Conservation (phyloP, 2,797 vertebrate species). For the Falco cherrug region DNA sequence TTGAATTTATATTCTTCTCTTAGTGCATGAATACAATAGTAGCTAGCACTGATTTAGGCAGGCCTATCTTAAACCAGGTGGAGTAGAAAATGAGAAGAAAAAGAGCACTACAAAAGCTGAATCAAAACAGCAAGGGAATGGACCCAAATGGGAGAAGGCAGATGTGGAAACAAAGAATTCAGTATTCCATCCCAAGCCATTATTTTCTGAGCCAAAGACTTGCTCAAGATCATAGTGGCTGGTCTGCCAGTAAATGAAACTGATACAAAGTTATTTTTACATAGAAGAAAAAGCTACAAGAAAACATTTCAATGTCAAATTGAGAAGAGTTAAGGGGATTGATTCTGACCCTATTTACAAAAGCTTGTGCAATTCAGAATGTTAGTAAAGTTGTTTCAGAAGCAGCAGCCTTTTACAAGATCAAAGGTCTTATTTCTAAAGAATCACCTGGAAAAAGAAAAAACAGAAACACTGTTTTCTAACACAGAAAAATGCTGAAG, state of each 20-base stretch:
- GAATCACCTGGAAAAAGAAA: neutral
- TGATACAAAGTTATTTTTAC: neutral
- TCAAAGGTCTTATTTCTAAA: neutral
- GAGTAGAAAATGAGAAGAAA: neutral
- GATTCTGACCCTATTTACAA: neutral
- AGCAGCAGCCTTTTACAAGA: neutral
- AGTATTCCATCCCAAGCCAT: neutral
- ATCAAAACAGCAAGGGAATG: neutral
- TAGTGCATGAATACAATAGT: rapidly evolving
- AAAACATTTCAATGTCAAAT: neutral
- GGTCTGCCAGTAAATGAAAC: neutral
- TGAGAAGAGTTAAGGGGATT: neutral
- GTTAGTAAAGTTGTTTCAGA: neutral
- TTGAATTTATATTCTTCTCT: neutral
- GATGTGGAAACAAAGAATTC: neutral
- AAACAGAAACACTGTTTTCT: neutral
- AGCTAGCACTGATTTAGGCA: neutral
- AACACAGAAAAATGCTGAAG: neutral
- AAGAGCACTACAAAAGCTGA: neutral
- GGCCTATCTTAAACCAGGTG: neutral
- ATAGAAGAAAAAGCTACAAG: neutral
- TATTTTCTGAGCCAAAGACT: neutral
- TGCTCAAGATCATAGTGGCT: neutral
- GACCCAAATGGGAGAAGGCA: neutral
- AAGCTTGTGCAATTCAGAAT: neutral